Conservation (phyloP, 2,888 invertebrate genomes). For the Nomada fucata region DNA sequence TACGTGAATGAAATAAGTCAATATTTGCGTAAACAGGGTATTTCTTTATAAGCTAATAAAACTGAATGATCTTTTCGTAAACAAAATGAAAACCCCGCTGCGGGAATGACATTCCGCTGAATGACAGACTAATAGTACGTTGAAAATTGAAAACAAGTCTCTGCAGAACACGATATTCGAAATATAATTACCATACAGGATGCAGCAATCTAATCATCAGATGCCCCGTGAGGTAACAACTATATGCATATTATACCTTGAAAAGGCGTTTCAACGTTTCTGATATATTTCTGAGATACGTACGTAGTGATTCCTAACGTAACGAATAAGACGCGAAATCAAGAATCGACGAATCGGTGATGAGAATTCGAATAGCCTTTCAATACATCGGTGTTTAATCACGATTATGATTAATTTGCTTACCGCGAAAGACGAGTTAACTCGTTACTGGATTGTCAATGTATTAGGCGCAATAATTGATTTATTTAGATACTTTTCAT, state of each 20-base stretch:
- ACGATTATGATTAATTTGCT: background rate
- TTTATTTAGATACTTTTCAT: too few relatives aligned
- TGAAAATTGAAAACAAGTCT: too few relatives aligned
- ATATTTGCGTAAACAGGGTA: too few relatives aligned
- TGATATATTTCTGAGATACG: background rate
- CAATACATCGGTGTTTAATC: background rate
- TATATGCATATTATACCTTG: background rate
- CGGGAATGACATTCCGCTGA: too few relatives aligned
- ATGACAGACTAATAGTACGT: too few relatives aligned
- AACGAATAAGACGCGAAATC: background rate
- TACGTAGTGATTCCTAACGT: constrained; percentile 11
- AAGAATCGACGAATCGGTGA: background rate
- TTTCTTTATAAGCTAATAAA: too few relatives aligned
- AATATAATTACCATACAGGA: background rate
- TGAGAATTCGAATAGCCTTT: background rate
- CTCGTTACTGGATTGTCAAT: too few relatives aligned
- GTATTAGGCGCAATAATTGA: too few relatives aligned
- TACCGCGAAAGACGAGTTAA: too few relatives aligned
- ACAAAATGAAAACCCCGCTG: too few relatives aligned
- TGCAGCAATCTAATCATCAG: constrained; percentile 1
- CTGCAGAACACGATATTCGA: background rate
- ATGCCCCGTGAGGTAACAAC: constrained; percentile 1
- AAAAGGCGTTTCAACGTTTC: background rate
- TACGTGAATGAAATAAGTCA: too few relatives aligned
- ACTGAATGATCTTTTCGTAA: too few relatives aligned